Conservation (phyloP, 1,140 invertebrate species). For the Cydia pomonella region DNA sequence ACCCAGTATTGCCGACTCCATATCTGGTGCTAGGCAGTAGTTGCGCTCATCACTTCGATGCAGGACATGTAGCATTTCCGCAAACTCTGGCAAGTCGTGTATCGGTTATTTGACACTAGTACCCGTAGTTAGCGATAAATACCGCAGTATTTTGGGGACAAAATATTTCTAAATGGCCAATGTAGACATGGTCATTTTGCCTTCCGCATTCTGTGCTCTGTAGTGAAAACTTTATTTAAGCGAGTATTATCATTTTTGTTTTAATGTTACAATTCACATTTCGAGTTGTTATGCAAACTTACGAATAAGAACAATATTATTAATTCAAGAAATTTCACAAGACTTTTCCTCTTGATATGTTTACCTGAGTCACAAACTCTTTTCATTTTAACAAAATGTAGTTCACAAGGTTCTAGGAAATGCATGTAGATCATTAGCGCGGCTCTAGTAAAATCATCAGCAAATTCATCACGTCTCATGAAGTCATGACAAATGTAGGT, state of each 20-base stretch:
- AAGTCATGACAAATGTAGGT: conserved; percentile 20
- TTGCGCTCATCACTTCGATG: conserved; percentile 20
- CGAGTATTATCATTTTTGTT: conserved; percentile 51
- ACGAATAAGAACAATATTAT: neutral
- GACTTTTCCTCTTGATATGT: neutral
- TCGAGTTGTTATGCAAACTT: neutral
- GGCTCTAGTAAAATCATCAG: conserved; percentile 11
- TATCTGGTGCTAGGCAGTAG: conserved; percentile 62
- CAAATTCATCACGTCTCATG: conserved; percentile 12
- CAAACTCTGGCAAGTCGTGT: neutral
- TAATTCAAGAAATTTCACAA: neutral
- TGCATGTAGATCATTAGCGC: neutral
- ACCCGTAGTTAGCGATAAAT: neutral
- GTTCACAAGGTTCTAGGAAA: conserved; percentile 3
- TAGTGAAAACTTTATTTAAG: conserved; percentile 37
- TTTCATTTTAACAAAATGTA: conserved; percentile 16
- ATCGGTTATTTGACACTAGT: conserved; percentile 20
- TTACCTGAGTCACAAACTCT: neutral
- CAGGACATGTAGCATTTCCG: conserved; percentile 19
- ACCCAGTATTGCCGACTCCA: conserved; percentile 60
- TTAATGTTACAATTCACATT: conserved; percentile 33
- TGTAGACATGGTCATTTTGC: conserved; percentile 34
- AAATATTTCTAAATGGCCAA: conserved; percentile 24
- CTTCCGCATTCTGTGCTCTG: conserved; percentile 52
- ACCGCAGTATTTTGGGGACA: conserved; percentile 1